Percentiles rank a stretch among this genome's conserved stretches.
phyloP scores from a whole-genome alignment of 1,140 invertebrate genomes.

The Atta cephalotes region DNA sequence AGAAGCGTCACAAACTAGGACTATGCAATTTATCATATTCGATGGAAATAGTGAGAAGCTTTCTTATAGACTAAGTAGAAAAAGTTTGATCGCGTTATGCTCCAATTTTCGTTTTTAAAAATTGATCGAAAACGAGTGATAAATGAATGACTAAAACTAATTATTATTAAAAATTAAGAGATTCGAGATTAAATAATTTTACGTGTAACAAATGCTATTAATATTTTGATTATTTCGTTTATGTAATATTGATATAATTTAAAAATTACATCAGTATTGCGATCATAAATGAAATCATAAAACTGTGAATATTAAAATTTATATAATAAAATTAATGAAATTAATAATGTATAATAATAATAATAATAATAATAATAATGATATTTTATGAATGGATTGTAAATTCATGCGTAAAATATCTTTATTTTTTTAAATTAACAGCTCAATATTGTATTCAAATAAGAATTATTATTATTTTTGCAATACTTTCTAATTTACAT shows the following conservation, averaged over 20 bases:
- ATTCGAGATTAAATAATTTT: background rate
- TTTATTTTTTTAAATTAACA: background rate
- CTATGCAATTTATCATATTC: slow-evolving; percentile 29
- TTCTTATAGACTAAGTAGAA: background rate
- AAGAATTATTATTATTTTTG: background rate
- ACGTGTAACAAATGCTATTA: background rate
- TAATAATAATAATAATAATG: background rate
- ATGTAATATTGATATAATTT: too few species aligned
- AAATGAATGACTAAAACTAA: background rate
- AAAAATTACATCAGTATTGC: too few species aligned
- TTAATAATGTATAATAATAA: background rate
- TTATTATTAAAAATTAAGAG: background rate
- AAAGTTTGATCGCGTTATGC: background rate
- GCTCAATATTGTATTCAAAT: background rate
- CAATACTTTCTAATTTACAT: background rate
- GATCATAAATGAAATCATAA: too few species aligned
- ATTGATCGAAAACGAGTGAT: background rate
- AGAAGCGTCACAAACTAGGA: slow-evolving; percentile 1
- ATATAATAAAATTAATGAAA: too few species aligned
- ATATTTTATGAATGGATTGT: background rate
- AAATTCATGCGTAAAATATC: too few species aligned
- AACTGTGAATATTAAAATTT: too few species aligned
- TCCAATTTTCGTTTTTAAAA: background rate
- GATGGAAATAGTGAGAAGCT: background rate
- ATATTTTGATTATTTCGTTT: background rate